Conservation (phyloP, 2,797 vertebrate species). For the Takifugu ocellatus region DNA sequence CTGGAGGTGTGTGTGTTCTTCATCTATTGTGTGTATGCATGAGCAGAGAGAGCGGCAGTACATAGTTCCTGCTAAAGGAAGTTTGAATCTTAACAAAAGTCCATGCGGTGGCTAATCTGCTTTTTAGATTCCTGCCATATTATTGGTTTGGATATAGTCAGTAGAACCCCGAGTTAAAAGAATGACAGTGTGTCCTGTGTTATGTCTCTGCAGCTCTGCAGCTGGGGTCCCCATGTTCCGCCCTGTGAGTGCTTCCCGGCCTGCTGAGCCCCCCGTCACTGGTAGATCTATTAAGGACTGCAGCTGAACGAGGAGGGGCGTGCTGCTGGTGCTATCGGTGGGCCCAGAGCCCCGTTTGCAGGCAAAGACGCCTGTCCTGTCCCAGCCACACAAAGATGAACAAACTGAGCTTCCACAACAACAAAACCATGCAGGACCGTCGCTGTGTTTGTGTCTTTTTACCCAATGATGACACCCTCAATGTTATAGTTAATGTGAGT, state of each 20-base stretch:
- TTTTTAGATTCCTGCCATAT: too few relatives aligned
- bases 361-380: slow-evolving; percentile 58
- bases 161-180: too few relatives aligned
- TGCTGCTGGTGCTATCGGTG: slow-evolving; percentile 19
- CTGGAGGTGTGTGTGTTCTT: slow-evolving; percentile 10
- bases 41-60: too few relatives aligned
- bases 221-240: slow-evolving; percentile 49
- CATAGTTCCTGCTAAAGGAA: slow-evolving; percentile 1
- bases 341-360: slow-evolving; percentile 57
- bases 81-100: too few relatives aligned
- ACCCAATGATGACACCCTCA: slow-evolving; percentile 94
- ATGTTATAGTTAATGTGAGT: slow-evolving; percentile 95
- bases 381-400: slow-evolving; percentile 85
- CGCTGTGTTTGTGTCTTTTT: slow-evolving; percentile 98
- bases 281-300: slow-evolving; percentile 38
- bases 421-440: slow-evolving; percentile 99
- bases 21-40: too few relatives aligned
- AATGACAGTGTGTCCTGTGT: not conserved
- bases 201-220: slow-evolving; percentile 50
- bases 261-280: slow-evolving; percentile 39
- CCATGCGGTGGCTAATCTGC: too few relatives aligned
- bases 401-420: slow-evolving; percentile 96
- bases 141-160: too few relatives aligned
- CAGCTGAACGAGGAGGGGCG: slow-evolving; percentile 63
- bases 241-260: slow-evolving; percentile 37